phyloP scores from a whole-genome alignment of 2,113 vertebrate species.

The Corythoichthys intestinalis region DNA sequence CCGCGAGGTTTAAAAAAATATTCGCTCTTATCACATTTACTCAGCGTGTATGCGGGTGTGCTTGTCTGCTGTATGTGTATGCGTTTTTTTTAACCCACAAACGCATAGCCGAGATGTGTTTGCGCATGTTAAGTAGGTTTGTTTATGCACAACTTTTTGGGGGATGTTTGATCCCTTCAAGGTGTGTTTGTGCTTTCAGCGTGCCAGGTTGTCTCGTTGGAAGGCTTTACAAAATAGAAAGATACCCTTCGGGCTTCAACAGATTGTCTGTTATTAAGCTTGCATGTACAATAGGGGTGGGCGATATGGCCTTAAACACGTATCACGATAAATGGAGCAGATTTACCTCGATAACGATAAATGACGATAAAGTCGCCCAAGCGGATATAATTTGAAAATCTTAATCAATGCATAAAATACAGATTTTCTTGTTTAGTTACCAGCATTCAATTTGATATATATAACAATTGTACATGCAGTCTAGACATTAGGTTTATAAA shows the following conservation, averaged over 20 bases:
- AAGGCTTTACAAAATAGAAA: conserved; percentile 36
- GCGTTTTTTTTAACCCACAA: neutral
- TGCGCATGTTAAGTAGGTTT: neutral
- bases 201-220: conserved; percentile 24
- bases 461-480: no score
- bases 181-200: conserved; percentile 3
- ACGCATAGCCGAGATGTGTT: neutral
- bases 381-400: no score
- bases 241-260: conserved; percentile 24
- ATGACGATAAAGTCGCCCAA: no score
- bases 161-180: neutral
- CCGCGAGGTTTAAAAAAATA: neutral
- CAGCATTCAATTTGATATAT: no score
- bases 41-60: neutral
- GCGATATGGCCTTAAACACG: no score
- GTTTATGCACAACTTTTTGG: neutral
- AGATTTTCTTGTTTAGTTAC: no score
- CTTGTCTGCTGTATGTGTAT: neutral
- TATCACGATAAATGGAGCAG: no score
- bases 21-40: neutral
- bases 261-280: conserved; percentile 10
- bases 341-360: no score
- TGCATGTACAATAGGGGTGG: neutral
- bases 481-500: no score
- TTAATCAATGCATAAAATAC: no score